Conservation (phyloP, 1,140 invertebrate species). For the Papilio aristodemus region DNA sequence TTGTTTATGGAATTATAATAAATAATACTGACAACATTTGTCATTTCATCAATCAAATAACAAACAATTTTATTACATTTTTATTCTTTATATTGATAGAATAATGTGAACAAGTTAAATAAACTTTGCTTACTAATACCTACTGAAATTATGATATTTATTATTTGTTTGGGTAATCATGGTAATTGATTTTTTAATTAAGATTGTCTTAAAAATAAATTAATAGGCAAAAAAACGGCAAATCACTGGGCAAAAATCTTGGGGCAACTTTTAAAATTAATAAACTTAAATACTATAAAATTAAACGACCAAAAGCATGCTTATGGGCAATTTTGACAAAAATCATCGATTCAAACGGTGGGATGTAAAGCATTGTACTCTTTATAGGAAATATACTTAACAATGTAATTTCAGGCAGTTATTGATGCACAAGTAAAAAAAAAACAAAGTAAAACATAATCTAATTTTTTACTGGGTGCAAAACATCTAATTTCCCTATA, state of each 20-base stretch:
- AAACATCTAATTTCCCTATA: not conserved
- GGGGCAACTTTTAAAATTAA: too few species aligned
- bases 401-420: not conserved
- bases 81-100: not conserved
- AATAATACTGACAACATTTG: too few species aligned
- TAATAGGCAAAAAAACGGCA: not conserved
- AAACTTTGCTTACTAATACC: not conserved
- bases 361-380: conserved; percentile 26
- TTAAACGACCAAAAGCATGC: not conserved
- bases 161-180: not conserved
- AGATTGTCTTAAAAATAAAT: not conserved
- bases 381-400: conserved; percentile 15
- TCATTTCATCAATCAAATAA: too few species aligned
- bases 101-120: not conserved
- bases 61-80: too few species aligned
- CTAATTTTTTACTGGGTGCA: not conserved
- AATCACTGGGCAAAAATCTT: not conserved
- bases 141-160: not conserved
- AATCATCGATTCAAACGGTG: conserved; percentile 11
- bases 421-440: not conserved
- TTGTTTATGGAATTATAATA: too few species aligned
- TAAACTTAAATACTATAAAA: too few species aligned
- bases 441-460: not conserved
- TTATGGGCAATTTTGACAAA: conserved; percentile 23
- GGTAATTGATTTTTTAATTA: too few species aligned